Evolutionary conservation across 2,113 vertebrate genomes (phyloP), one percentile per base, ranked within the genome.

Genomic region (Himantopus leucocephalus): DNA sequence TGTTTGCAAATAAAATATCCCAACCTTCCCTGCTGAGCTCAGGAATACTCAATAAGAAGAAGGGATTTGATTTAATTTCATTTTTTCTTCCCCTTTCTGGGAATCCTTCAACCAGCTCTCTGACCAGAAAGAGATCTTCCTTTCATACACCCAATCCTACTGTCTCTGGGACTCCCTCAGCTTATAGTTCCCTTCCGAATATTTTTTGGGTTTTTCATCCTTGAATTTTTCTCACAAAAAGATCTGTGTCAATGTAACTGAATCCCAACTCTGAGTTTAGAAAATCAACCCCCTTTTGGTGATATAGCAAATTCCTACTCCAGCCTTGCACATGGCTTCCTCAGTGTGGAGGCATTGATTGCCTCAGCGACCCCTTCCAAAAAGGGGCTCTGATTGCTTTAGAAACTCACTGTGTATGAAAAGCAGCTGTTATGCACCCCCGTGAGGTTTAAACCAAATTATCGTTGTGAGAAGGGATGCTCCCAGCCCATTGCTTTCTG

Each of bases 181-280:
- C 5, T 88, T 72, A 74, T 10, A 2, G 0, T 34, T 77, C 15
- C 3, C 12, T 84, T 87, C 14, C 1, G 5, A 77, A 67, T 77
- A 47, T 2, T 37, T 22, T 23, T 26, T 6, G 3, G 0, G 0
- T 52, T 73, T 60, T 56, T 56, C 10, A 3, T 66, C 10, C 32
- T 59, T 71, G 30, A 89, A 71, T 71, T 58, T 7, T 77, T 74
- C 29, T 77, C 12, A 59, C 29, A 39, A 59, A 60, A 29, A 55
- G 26, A 30, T 9, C 19, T 35, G 6, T 71, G 9, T 34, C 27
- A 32, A 8, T 7, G 19, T 60, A 35, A 34, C 8, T 11, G 16
- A 91, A 80, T 75, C 14, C 18, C 18, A 85, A 18, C 21, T 50
- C 35, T 34, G 29, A 50, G 16, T 68, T 94, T 39, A 78, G 66